Conservation (phyloP, 2,888 invertebrate species). For the Rugalucina vietnamica region DNA sequence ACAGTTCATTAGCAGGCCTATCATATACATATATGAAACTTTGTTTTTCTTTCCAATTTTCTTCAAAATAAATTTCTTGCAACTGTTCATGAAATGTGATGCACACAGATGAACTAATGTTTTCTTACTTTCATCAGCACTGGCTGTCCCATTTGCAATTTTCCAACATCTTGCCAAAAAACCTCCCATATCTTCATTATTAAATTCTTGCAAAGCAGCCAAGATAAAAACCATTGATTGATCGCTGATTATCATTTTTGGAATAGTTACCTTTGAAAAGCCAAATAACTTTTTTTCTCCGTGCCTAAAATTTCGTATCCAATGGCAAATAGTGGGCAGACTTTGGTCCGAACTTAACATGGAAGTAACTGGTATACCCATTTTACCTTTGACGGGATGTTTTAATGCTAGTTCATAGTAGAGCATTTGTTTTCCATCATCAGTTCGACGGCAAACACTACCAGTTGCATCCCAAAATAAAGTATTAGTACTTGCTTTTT, state of each 20-base stretch:
- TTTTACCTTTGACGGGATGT: slow-evolving; percentile 27
- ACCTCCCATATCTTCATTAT: background rate
- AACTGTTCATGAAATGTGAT: slow-evolving; percentile 14
- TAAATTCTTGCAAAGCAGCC: slow-evolving; percentile 15
- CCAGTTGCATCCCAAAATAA: slow-evolving; percentile 36
- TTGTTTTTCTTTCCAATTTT: slow-evolving; percentile 1
- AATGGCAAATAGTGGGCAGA: background rate
- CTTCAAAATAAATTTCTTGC: background rate
- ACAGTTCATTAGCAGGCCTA: slow-evolving; percentile 15
- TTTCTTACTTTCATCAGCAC: background rate
- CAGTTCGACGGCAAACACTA: slow-evolving; percentile 2
- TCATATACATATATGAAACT: background rate
- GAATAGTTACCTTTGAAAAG: background rate
- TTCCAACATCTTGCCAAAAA: background rate
- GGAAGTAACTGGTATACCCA: slow-evolving; percentile 20
- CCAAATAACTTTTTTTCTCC: background rate
- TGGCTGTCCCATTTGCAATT: background rate
- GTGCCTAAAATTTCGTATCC: background rate
- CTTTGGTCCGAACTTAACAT: slow-evolving; percentile 17
- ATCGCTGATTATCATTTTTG: background rate
- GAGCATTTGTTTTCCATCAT: background rate
- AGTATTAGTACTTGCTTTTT: background rate
- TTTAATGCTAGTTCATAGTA: slow-evolving; percentile 26
- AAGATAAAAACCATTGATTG: slow-evolving; percentile 4
- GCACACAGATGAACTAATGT: slow-evolving; percentile 14